A percentile compares a stretch with the other conserved stretches of the same genome.
Evolutionary conservation across 2,797 vertebrate genomes (phyloP).

Genomic region (Megaceryle alcyon): DNA sequence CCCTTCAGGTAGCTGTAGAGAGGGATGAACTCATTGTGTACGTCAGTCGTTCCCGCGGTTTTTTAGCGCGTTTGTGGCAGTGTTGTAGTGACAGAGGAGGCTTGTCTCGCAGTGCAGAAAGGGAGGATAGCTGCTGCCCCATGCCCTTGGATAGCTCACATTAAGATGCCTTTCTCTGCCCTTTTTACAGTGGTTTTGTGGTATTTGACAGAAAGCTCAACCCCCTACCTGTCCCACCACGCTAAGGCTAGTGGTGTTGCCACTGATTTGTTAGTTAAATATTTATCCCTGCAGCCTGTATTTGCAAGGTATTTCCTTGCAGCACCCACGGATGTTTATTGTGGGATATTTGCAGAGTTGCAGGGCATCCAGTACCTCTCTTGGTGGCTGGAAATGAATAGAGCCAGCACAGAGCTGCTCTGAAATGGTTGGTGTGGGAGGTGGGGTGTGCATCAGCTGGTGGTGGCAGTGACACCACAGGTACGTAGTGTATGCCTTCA

Average conservation of each 20-base stretch:
- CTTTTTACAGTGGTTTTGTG: not conserved
- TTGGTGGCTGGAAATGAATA: not conserved
- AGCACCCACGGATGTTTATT: not conserved
- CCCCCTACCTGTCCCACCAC: not conserved
- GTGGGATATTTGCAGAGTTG: not conserved
- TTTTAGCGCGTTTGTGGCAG: not conserved
- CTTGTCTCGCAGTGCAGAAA: not conserved
- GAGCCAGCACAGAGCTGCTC: not conserved
- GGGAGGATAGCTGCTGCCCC: not conserved
- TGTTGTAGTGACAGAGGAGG: not conserved
- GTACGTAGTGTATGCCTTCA: not conserved
- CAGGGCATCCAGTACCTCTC: not conserved
- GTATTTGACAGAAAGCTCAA: not conserved
- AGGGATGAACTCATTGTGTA: no score
- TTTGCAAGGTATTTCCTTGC: not conserved
- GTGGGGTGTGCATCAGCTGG: not conserved
- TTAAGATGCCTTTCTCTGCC: not conserved
- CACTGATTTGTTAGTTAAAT: not conserved
- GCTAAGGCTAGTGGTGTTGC: not conserved
- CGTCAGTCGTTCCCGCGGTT: not conserved
- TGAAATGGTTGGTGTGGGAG: not conserved
- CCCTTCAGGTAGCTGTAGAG: no score
- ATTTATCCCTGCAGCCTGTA: not conserved
- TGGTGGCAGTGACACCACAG: rapidly evolving
- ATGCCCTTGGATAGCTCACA: not conserved